phyloP scores from a whole-genome alignment of 2,888 invertebrate species.

The Nemotelus pantherinus region DNA sequence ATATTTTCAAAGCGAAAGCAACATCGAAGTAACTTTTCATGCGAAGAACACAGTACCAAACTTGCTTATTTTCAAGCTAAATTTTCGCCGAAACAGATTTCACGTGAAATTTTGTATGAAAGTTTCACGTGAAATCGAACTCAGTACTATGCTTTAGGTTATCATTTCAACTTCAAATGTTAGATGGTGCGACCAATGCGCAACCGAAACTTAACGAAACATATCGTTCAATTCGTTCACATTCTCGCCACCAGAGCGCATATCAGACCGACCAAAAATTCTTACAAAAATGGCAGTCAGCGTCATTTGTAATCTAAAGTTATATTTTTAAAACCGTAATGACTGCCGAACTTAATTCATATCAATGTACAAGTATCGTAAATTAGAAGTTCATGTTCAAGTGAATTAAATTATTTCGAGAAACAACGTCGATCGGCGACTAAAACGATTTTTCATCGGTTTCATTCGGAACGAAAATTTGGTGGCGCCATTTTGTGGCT shows the following conservation, averaged over 20 bases:
- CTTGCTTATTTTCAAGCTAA: too few species aligned
- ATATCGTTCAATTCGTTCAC: too few species aligned
- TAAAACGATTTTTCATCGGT: background rate
- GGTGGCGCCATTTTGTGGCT: slow-evolving; percentile 50
- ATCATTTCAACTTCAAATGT: too few species aligned
- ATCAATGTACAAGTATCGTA: background rate
- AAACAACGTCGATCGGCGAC: background rate
- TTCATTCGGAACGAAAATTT: slow-evolving; percentile 8
- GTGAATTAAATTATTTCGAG: background rate
- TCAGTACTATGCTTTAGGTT: too few species aligned
- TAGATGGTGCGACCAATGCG: too few species aligned
- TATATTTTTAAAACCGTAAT: background rate
- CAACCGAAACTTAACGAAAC: too few species aligned
- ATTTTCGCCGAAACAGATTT: too few species aligned
- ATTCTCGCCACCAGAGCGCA: background rate
- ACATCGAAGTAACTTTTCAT: too few species aligned
- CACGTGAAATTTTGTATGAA: too few species aligned
- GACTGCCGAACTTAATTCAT: background rate
- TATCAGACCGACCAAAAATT: background rate
- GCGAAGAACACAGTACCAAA: too few species aligned
- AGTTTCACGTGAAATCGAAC: too few species aligned
- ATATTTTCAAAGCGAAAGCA: too few species aligned
- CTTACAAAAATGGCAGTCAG: slow-evolving; percentile 41
- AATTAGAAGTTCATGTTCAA: background rate
- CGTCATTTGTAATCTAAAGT: slow-evolving; percentile 17